Evolutionary conservation across 2,888 invertebrate genomes (phyloP).

Genomic region (Morpho helenor): DNA sequence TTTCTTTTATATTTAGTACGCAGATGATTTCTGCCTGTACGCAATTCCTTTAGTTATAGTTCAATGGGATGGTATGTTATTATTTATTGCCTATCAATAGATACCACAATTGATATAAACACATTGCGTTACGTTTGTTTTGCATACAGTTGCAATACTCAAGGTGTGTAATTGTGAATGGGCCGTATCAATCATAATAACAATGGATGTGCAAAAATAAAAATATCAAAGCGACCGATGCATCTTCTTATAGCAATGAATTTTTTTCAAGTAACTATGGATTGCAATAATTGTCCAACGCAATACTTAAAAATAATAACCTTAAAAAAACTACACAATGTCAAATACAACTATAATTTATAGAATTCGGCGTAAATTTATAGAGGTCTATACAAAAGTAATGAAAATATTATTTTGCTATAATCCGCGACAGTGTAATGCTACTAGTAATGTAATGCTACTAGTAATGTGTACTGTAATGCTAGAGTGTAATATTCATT

Average conservation of each 20-base stretch:
- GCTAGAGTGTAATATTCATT: too few relatives aligned
- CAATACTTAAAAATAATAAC: too few relatives aligned
- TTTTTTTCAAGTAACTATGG: conserved; percentile 7
- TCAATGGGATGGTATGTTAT: conserved; percentile 5
- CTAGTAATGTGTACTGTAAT: too few relatives aligned
- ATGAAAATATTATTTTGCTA: too few relatives aligned
- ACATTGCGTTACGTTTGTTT: conserved; percentile 50
- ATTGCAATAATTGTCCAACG: too few relatives aligned
- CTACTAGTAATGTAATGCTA: too few relatives aligned
- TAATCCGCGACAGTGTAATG: too few relatives aligned
- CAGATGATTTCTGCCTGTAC: conserved; percentile 39
- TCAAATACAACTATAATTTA: too few relatives aligned
- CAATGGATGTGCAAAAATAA: conserved; percentile 16
- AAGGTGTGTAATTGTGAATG: conserved; percentile 32
- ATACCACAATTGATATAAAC: conserved; percentile 50
- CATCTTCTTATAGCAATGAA: conserved; percentile 22
- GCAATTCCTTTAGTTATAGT: conserved; percentile 7
- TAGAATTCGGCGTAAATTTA: too few relatives aligned
- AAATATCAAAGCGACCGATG: conserved; percentile 12
- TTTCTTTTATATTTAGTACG: conserved; percentile 8
- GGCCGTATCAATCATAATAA: conserved; percentile 29
- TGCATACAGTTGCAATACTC: conserved; percentile 31
- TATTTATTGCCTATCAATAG: conserved; percentile 25
- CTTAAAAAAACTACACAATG: too few relatives aligned
- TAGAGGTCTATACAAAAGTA: too few relatives aligned